Base-by-base conservation (phyloP, 1,140 invertebrate genomes). In the Euwallacea similis region DNA sequence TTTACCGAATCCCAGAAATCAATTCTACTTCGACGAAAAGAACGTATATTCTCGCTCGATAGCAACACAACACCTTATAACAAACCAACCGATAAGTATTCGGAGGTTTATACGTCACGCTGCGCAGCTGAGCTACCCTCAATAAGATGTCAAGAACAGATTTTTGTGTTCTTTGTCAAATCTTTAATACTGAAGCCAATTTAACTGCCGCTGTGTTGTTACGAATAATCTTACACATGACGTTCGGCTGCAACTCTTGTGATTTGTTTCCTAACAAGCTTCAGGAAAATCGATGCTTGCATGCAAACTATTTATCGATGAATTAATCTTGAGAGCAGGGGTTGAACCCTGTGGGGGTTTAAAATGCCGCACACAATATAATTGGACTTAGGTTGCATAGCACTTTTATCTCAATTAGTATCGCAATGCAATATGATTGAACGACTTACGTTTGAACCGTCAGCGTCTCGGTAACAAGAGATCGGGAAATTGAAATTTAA, bases 181-280 rank as follows among this genome's bases (percentile, higher is more conserved):
- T 66, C 64, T 66, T 66, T 55, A 66, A 66, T 56, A 66, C 50
- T 56, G 13, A 56, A 66, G 53, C 53, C 64, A 66, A 66, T 66
- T 66, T 66, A 66, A 56, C 53, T 56, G 50, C 43, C 42, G 46
- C 60, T 44, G 15, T 13, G 42, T 43, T 62, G 41, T 62, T 62
- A 62, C 9, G 46, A 62, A 62, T 56, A 56, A 59, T 59, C 46
- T 50, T 13, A 50, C 9, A 50, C 46, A 13, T 13, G 46, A 50
- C 46, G 46, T 50, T 50, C 46, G 46, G 46, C 46, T 50, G 46
- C 46, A 50, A 50, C 46, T 50, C 21, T 50, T 50, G 9, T 13
- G 46, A 50, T 50, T 50, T 50, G 46, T 13, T 13, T 13, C 46
- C 13, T 1, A 50, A 50, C 46, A 50, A 50, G 46, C 13, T 50